Evolutionary conservation across 2,888 invertebrate genomes (phyloP).

Genomic region (Brachynemurus nebulosus): DNA sequence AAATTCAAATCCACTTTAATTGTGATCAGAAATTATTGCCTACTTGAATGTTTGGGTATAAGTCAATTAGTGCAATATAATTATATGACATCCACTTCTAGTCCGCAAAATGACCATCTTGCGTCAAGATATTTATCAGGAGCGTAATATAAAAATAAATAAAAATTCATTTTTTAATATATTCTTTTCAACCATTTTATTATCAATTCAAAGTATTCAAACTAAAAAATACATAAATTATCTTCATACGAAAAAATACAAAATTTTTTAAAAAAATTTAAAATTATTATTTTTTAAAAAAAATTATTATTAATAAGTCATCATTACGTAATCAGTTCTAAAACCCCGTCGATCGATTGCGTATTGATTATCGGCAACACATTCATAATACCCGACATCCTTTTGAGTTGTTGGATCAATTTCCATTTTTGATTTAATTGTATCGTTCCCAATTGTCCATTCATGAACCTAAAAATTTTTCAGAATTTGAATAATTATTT

Average conservation of each 20-base stretch:
- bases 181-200: constrained; percentile 7
- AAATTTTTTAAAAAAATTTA: background rate
- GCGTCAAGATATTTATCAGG: too few relatives aligned
- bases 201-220: too few relatives aligned
- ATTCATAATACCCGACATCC: constrained; percentile 58
- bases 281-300: constrained; percentile 10
- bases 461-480: constrained; percentile 40
- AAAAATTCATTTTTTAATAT: background rate
- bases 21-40: too few relatives aligned
- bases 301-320: constrained; percentile 32
- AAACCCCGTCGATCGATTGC: constrained; percentile 52
- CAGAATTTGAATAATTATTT: too few relatives aligned
- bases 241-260: too few relatives aligned
- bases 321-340: constrained; percentile 47
- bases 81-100: too few relatives aligned
- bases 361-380: constrained; percentile 58
- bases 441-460: constrained; percentile 48
- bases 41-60: too few relatives aligned
- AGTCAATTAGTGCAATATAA: too few relatives aligned
- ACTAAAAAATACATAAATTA: too few relatives aligned
- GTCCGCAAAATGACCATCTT: too few relatives aligned
- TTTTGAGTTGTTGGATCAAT: constrained; percentile 59
- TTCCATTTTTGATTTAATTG: constrained; percentile 58
- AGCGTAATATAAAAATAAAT: too few relatives aligned
- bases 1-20: too few relatives aligned